Conservation (phyloP, 2,797 vertebrate species). For the Leontopithecus rosalia region DNA sequence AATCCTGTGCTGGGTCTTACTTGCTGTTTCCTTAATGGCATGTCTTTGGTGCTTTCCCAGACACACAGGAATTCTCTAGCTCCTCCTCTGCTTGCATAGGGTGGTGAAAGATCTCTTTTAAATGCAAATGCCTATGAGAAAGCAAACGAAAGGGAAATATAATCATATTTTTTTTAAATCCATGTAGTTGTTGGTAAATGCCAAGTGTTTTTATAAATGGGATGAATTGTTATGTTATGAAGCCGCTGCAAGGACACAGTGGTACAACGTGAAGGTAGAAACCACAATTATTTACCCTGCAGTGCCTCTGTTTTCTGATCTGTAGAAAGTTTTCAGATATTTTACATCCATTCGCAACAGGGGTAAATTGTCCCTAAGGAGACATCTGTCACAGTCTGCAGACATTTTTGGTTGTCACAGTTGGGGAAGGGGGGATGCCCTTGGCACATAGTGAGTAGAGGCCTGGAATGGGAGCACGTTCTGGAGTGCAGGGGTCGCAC, state of each 20-base stretch:
- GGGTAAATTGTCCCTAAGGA: too few species aligned
- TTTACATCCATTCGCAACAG: background rate
- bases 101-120: background rate
- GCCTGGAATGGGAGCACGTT: background rate
- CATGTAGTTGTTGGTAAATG: background rate
- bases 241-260: background rate
- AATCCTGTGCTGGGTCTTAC: background rate
- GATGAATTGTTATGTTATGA: background rate
- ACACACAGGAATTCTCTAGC: too few species aligned
- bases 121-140: background rate
- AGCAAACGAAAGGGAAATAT: background rate
- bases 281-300: background rate
- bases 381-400: background rate
- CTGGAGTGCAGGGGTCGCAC: too few species aligned
- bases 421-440: background rate
- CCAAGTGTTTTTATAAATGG: too few species aligned
- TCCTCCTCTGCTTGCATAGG: background rate
- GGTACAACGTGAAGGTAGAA: background rate
- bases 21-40: background rate
- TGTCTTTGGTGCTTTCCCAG: background rate
- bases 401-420: background rate
- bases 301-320: background rate
- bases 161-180: background rate
- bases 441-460: background rate
- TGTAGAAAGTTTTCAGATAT: background rate